Percentiles rank a stretch among this genome's conserved stretches.
These are phyloP conservation scores for Lipotes vexillifer DNA, from an alignment of 2,113 vertebrate genomes.

Conservation along the genomic window DNA sequence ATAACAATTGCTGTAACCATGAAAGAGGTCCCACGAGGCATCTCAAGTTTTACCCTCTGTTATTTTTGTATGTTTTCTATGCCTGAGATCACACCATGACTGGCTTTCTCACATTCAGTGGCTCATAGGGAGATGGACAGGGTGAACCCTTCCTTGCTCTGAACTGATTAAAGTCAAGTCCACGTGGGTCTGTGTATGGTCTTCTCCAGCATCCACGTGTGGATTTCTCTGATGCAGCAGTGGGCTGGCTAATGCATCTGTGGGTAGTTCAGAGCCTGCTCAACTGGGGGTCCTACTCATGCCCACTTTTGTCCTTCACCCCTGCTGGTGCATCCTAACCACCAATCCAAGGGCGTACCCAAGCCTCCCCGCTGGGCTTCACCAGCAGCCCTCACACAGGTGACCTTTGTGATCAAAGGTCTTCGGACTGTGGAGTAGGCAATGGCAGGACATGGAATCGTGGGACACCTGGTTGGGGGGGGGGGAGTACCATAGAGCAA, in stretches of 20 bases:
- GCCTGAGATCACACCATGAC: not conserved
- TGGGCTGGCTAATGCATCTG: not conserved
- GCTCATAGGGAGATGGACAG: not conserved
- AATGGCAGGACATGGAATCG: not conserved
- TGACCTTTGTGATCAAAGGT: not conserved
- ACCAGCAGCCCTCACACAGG: not conserved
- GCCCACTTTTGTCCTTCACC: not conserved
- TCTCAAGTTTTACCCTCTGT: not conserved
- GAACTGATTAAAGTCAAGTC: not conserved
- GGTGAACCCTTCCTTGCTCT: not conserved
- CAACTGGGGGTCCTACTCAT: fast-evolving
- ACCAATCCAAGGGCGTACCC: not conserved
- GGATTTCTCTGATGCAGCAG: not conserved
- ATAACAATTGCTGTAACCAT: not conserved
- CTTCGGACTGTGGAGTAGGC: not conserved
- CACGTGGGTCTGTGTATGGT: not conserved
- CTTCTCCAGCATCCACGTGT: not conserved
- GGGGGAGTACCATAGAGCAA: not conserved
- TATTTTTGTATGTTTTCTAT: not conserved
- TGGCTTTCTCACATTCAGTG: not conserved
- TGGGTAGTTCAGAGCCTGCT: not conserved
- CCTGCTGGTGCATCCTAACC: not conserved
- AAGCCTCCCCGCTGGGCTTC: not conserved
- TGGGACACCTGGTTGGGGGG: no score
- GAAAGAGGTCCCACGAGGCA: not conserved